These are phyloP conservation scores for Cyrtodaria siliqua DNA, from an alignment of 2,888 invertebrate genomes.

Conservation along the genomic window DNA sequence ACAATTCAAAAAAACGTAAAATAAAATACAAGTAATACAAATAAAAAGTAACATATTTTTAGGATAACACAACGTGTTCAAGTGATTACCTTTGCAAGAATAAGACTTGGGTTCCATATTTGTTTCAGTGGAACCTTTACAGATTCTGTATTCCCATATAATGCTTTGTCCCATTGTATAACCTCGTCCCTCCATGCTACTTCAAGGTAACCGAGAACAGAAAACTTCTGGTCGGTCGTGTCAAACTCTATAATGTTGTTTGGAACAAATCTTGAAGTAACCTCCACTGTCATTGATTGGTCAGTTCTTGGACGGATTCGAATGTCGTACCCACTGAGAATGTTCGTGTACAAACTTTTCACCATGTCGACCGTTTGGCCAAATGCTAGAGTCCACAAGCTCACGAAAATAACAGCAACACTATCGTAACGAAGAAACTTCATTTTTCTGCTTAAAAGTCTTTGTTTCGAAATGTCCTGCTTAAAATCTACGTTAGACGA, in stretches of 20 bases:
- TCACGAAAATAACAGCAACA: no score
- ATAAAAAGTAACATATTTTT: no score
- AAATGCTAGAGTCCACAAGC: no score
- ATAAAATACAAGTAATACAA: no score
- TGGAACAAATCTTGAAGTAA: slow-evolving; percentile 40
- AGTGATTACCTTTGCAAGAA: slow-evolving; percentile 54
- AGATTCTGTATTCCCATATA: slow-evolving; percentile 17
- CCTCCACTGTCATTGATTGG: slow-evolving; percentile 35
- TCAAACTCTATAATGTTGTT: slow-evolving; percentile 57
- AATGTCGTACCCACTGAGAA: slow-evolving; percentile 46
- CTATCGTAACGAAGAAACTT: no score
- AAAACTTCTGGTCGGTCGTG: slow-evolving; percentile 57
- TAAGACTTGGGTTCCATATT: slow-evolving; percentile 60
- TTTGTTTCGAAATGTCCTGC: no score
- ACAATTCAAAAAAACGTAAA: no score
- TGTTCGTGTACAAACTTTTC: slow-evolving; percentile 25
- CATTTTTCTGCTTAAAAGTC: no score
- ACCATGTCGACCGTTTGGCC: slow-evolving; percentile 1
- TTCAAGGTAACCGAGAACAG: slow-evolving; percentile 49
- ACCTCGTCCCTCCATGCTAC: slow-evolving; percentile 57
- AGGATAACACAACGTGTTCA: no score
- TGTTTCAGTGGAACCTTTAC: slow-evolving; percentile 48
- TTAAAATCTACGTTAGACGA: no score
- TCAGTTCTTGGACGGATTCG: slow-evolving; percentile 48
- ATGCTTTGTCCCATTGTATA: slow-evolving; percentile 40